Conservation (phyloP, 2,888 invertebrate genomes). For the Megamerina dolium region DNA sequence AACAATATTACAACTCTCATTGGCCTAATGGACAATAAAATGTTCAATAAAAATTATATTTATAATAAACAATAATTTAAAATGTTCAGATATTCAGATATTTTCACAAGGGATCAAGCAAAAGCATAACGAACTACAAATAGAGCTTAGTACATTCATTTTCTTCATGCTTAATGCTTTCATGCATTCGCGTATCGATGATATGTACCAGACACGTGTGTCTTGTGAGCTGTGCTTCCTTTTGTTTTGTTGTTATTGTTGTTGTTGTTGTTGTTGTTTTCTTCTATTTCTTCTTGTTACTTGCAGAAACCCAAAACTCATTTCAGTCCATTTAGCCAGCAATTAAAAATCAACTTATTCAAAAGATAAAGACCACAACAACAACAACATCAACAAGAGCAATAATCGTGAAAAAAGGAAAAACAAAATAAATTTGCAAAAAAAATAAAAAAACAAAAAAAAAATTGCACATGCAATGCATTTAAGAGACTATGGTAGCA, state of each 20-base stretch:
- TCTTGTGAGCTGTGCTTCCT: background rate
- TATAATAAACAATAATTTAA: too few relatives aligned
- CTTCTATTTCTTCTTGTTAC: too few relatives aligned
- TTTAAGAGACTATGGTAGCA: background rate
- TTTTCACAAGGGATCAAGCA: too few relatives aligned
- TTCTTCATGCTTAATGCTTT: background rate
- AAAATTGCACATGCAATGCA: background rate
- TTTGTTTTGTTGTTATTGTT: too few relatives aligned
- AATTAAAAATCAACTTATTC: conserved; percentile 40
- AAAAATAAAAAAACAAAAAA: background rate
- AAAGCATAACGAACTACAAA: too few relatives aligned
- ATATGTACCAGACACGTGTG: background rate
- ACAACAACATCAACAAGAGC: too few relatives aligned
- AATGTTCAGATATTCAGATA: too few relatives aligned
- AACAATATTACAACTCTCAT: too few relatives aligned
- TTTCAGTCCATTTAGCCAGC: conserved; percentile 43
- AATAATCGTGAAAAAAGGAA: too few relatives aligned
- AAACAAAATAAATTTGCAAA: background rate
- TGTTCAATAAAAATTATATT: too few relatives aligned
- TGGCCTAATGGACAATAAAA: too few relatives aligned
- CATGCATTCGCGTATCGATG: background rate
- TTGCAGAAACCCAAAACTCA: conserved; percentile 25
- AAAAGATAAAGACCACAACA: conserved; percentile 8
- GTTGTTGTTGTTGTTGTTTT: too few relatives aligned
- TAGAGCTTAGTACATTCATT: background rate